A percentile compares a stretch with the other conserved stretches of the same genome.
Evolutionary conservation across 1,140 invertebrate genomes (phyloP).

Genomic region (Nebria ingens): DNA sequence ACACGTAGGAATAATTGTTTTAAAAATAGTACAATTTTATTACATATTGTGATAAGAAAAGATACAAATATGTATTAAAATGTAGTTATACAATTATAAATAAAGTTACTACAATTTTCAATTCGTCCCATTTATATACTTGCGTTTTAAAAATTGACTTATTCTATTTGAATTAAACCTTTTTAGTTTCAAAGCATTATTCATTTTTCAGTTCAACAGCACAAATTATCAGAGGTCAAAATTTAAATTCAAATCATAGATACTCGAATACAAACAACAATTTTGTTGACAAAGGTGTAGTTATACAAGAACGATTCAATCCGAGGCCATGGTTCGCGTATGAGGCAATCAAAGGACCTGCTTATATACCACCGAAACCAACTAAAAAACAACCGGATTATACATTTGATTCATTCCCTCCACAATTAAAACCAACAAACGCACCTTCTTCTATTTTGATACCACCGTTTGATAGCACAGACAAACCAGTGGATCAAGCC

Average conservation of each 20-base stretch:
- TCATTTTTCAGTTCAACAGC: conserved; percentile 21
- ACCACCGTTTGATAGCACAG: conserved; percentile 11
- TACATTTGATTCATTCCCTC: conserved; percentile 5
- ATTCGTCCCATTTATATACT: too few species aligned
- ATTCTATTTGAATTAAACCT: too few species aligned
- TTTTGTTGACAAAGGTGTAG: conserved; percentile 24
- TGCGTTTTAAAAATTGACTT: not conserved
- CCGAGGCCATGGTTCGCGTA: conserved; percentile 28
- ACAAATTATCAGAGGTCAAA: conserved; percentile 19
- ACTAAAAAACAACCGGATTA: conserved; percentile 13
- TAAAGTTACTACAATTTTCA: too few species aligned
- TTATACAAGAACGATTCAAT: conserved; percentile 29
- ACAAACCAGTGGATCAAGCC: not conserved
- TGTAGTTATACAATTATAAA: too few species aligned
- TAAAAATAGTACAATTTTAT: too few species aligned
- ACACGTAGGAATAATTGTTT: too few species aligned
- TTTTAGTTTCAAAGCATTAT: too few species aligned
- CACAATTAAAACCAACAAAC: conserved; percentile 12
- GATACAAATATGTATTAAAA: too few species aligned
- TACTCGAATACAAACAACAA: conserved; percentile 18
- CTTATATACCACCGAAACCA: conserved; percentile 13
- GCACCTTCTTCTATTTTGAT: conserved; percentile 14
- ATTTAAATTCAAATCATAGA: conserved; percentile 16
- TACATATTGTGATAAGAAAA: too few species aligned
- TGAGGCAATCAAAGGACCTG: conserved; percentile 1